phyloP scores from a whole-genome alignment of 2,797 vertebrate genomes.

The Acridotheres tristis region DNA sequence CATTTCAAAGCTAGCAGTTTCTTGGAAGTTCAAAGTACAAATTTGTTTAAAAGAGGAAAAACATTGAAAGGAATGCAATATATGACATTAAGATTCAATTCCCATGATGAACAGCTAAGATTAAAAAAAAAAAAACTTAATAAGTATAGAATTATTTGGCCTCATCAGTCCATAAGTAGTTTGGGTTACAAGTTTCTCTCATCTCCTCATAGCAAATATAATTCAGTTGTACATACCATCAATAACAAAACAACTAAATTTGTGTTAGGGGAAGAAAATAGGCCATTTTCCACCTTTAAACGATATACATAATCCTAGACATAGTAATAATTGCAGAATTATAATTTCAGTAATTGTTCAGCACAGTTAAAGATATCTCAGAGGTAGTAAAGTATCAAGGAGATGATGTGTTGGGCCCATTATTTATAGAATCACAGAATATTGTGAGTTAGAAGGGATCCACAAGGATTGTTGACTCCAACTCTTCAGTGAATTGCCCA shows the following conservation, averaged over 20 bases:
- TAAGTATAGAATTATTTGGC: neutral
- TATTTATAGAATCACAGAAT: neutral
- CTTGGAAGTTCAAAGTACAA: neutral
- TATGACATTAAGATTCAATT: neutral
- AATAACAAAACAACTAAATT: conserved; percentile 3
- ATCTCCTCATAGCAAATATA: neutral
- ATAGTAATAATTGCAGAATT: neutral
- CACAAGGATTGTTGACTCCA: neutral
- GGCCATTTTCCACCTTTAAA: neutral
- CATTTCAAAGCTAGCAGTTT: neutral
- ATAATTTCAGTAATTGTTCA: neutral
- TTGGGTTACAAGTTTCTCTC: neutral
- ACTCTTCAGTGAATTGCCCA: neutral
- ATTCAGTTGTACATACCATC: neutral
- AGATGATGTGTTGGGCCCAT: neutral
- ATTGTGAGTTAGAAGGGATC: neutral
- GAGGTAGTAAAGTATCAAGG: conserved; percentile 6
- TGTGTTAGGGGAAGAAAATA: neutral
- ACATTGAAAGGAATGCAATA: neutral
- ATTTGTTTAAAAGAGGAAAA: neutral
- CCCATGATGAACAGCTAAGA: neutral
- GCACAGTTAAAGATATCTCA: neutral
- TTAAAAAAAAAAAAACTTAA: neutral
- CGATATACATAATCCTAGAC: neutral
- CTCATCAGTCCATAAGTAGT: neutral